Base-by-base conservation (phyloP, 2,113 vertebrate species). In the Sterna hirundo region DNA sequence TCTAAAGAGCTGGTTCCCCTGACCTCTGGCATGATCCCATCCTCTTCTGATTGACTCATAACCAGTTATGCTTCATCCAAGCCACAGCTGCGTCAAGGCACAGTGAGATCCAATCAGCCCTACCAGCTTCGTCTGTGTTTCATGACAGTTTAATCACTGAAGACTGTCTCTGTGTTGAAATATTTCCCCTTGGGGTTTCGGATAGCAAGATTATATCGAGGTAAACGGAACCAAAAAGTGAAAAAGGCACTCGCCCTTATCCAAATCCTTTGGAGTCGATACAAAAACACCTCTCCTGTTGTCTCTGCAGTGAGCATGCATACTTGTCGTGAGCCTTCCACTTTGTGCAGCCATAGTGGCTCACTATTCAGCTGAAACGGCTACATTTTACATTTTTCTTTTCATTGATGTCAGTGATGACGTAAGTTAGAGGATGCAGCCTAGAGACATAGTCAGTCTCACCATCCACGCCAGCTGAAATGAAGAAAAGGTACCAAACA, bases 41-140 rank as follows among this genome's bases (percentile, higher is more conserved):
- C 57, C 27, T 76, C 57, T 34, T 47, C 40, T 84, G 86, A 71
- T 70, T 94, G 95, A 94, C 92, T 96, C 91, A 91, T 88, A 92
- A 94, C 92, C 80, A 91, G 80, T 82, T 79, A 81, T 78, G 23
- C 57, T 83, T 93, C 25, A 6, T 94, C 92, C 94, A 95, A 95
- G 86, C 83, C 92, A 96, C 91, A 95, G 93, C 65, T 96, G 65
- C 40, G 30, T 95, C 93, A 94, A 82, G 69, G 44, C 88, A 58
- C 57, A 65, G 90, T 21, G 44, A 94, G 14, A 94, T 36, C 83
- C 9, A 95, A 18, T 84, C 94, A 89, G 76, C 60, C 54, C 65
- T 60, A 86, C 80, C 74, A 76, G 22, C 61, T 86, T 87, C 2
- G 3, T 81, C 86, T 93, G 36, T 84, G 52, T 82, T 92, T 94